Evolutionary conservation across 1,140 invertebrate species (phyloP).

Genomic region (Zaprionus gabonicus): DNA sequence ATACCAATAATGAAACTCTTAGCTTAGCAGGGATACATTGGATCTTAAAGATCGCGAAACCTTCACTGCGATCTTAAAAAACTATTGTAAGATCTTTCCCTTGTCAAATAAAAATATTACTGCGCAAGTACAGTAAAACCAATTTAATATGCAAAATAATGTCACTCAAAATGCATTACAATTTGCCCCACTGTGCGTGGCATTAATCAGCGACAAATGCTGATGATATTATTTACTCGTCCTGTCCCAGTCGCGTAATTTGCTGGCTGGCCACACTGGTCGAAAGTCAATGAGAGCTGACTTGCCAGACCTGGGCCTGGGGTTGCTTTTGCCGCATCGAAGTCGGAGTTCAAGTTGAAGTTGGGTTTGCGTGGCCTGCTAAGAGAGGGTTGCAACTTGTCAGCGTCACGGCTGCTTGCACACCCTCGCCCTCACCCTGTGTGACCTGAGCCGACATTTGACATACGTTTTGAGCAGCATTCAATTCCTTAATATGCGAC

Average conservation of each 20-base stretch:
- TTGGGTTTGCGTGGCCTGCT: background rate
- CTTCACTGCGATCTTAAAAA: too few species aligned
- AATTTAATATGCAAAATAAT: background rate
- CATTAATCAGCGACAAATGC: conserved; percentile 75
- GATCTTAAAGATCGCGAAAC: too few species aligned
- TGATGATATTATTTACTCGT: conserved; percentile 75
- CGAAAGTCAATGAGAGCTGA: conserved; percentile 60
- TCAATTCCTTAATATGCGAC: conserved; percentile 76
- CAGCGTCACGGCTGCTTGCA: conserved; percentile 68
- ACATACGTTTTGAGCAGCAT: conserved; percentile 76
- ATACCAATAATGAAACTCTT: too few species aligned
- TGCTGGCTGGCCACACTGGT: conserved; percentile 71
- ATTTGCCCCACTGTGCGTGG: conserved; percentile 13
- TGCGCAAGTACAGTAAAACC: background rate
- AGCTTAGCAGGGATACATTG: too few species aligned
- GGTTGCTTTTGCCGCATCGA: background rate
- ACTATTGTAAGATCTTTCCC: too few species aligned
- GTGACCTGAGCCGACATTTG: conserved; percentile 56
- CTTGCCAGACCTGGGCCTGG: conserved; percentile 12
- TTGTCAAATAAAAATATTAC: too few species aligned
- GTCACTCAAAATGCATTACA: background rate
- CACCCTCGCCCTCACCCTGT: conserved; percentile 56
- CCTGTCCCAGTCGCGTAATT: conserved; percentile 55
- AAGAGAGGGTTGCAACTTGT: conserved; percentile 59
- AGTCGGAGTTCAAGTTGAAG: conserved; percentile 1